Evolutionary conservation across 2,113 vertebrate genomes (phyloP), one percentile per base, ranked within the genome.

Genomic region (Copsychus sechellarum): DNA sequence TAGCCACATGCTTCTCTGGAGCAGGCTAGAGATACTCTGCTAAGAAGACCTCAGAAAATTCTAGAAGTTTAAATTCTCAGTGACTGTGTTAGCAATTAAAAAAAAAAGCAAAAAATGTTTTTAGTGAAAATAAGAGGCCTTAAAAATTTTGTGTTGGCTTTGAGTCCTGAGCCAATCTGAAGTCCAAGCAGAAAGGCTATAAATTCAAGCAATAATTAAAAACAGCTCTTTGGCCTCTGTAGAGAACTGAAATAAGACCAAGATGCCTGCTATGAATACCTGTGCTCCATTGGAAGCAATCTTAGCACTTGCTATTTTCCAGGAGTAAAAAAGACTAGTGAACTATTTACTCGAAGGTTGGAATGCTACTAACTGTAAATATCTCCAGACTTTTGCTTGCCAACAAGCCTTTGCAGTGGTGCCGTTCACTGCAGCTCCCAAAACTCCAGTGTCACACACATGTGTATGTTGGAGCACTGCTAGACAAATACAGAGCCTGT

Each of bases 201-300:
- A 95, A 91, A 95, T 94, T 86, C 85, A 72, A n/a, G n/a, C n/a
- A 62, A 58, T 4, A 62, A 91, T 91, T 89, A 72, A 69, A 81
- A 89, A 1, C 74, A 94, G 90, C 21, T 82, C 66, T 86, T 92
- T 92, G 91, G 74, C 85, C 42, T 87, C 65, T 45, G 14, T 14
- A 72, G 54, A 57, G 57, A 89, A 50, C 45, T 88, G 84, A 90
- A 95, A 80, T 50, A 73, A 77, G 71, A 85, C 45, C 79, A 95
- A 88, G 78, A 90, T 23, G 70, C 72, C 62, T 92, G 78, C 66
- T 92, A 8, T 77, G 87, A 73, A 82, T 88, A 95, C 84, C 66
- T 92, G 58, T 34, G 21, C 76, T 47, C 25, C 33, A 28, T 5
- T 92, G 85, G 71, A 88, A 90, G 20, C 14, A 70, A 80, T 72